These are phyloP conservation scores for Terebella lapidaria DNA, from an alignment of 2,888 invertebrate genomes.

Conservation along the genomic window DNA sequence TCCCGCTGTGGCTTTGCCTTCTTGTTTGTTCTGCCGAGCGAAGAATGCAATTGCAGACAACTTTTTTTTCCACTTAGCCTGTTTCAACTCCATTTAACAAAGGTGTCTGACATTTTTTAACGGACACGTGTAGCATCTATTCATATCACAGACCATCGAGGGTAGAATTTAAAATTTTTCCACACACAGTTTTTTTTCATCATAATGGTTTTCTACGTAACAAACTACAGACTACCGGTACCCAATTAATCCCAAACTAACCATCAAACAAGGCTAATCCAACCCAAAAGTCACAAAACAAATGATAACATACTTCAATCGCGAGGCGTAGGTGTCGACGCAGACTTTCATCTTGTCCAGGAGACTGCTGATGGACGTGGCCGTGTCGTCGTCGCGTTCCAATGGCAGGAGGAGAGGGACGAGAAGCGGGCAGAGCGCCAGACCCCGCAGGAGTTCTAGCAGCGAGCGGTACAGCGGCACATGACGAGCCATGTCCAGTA, in stretches of 20 bases:
- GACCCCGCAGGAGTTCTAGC: constrained; percentile 73
- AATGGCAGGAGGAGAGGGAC: constrained; percentile 65
- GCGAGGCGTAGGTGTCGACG: constrained; percentile 80
- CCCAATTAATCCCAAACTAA: no score
- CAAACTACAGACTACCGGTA: no score
- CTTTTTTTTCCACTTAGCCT: no score
- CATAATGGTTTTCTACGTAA: no score
- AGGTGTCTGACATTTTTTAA: no score
- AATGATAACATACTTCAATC: constrained; percentile 47
- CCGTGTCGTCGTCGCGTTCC: constrained; percentile 44
- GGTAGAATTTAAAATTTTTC: no score
- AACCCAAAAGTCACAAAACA: no score
- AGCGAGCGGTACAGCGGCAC: constrained; percentile 84
- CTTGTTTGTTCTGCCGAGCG: neutral
- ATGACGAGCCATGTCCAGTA: constrained; percentile 93
- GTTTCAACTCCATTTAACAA: no score
- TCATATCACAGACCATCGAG: neutral
- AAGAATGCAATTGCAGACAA: neutral
- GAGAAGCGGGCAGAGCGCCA: constrained; percentile 62
- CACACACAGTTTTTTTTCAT: no score
- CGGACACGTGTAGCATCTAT: neutral
- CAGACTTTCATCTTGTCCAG: constrained; percentile 83
- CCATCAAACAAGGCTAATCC: no score
- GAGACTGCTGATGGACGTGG: constrained; percentile 64
- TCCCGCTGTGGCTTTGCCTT: constrained; percentile 56